These are phyloP conservation scores for Brachionichthys hirsutus DNA, from an alignment of 2,113 vertebrate genomes.

Conservation along the genomic window DNA sequence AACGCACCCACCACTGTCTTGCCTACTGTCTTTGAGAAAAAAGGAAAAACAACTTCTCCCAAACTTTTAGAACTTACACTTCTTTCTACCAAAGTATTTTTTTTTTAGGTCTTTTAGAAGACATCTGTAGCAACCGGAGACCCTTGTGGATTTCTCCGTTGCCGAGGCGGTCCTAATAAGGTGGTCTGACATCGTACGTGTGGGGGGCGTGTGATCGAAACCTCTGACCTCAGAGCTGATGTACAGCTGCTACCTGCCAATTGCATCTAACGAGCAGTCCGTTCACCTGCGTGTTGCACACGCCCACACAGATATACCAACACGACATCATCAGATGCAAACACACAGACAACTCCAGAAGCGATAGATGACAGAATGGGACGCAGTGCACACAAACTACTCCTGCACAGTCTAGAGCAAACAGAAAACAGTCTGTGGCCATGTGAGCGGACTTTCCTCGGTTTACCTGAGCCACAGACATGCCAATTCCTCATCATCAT, in stretches of 20 bases:
- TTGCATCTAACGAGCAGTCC: slow-evolving; percentile 36
- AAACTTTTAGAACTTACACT: slow-evolving; percentile 15
- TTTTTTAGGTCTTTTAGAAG: neutral
- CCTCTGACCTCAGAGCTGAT: slow-evolving; percentile 41
- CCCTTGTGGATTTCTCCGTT: slow-evolving; percentile 19
- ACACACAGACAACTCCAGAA: slow-evolving; percentile 1
- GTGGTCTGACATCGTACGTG: slow-evolving; percentile 8
- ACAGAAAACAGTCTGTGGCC: neutral
- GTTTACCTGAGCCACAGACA: neutral
- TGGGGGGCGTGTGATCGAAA: slow-evolving; percentile 1
- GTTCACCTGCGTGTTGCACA: slow-evolving; percentile 27
- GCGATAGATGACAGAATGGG: neutral
- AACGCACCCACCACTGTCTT: slow-evolving; percentile 2
- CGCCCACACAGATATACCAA: slow-evolving; percentile 1
- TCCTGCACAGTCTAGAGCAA: neutral
- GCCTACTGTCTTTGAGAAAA: neutral
- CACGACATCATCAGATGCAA: neutral
- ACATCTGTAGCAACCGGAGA: neutral
- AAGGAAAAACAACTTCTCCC: neutral
- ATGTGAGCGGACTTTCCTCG: neutral
- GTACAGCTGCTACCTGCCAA: slow-evolving; percentile 65
- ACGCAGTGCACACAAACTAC: neutral
- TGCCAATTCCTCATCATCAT: neutral
- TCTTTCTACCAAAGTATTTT: no score
- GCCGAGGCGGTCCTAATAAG: slow-evolving; percentile 23